Base-by-base conservation (phyloP, 2,888 invertebrate species). In the Troilus luridus region DNA sequence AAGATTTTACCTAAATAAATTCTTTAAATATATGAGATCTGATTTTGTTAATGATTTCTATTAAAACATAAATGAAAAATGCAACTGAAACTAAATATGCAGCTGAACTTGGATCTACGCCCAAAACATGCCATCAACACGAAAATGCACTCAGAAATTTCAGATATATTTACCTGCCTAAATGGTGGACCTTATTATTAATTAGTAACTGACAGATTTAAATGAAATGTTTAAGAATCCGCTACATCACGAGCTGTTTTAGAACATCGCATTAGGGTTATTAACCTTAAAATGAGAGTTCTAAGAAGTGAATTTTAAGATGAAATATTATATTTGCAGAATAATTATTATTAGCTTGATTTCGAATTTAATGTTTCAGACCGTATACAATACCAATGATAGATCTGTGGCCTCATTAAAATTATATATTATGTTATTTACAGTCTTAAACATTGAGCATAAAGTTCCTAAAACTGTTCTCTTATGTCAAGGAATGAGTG, bases 151-250 rank as follows among this genome's bases (percentile, higher is more conserved):
- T 67, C 64, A 67, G 64, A 24, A 9, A n/a, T 67, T 8, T n/a
- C n/a, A 67, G 64, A 67, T 67, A 67, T 67, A 67, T 67, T 67
- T 67, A 67, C 64, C 64, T 67, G 64, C 12, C 41, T 67, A 67
- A 67, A 67, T 67, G 64, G 64, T 10, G 9, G 24, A 67, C 9
- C 64, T 67, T 3, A 67, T 67, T n/a, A n/a, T 17, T 11, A 67
- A 67, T 67, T 67, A 67, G 64, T 67, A 67, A 67, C n/a, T 67
- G 64, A 10, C 64, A 67, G 24, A 67, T 67, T n/a, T 67, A 67
- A n/a, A 9, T 67, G n/a, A 67, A 24, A 9, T 67, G n/a, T n/a
- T 67, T 67, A 67, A 67, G 64, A 67, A 67, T 67, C 9, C 8
- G 3, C n/a, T n/a, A 3, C 8, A 67, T 67, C 1, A 67, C 64